phyloP scores from a whole-genome alignment of 2,113 vertebrate species.

The Lichenostomus cassidix region DNA sequence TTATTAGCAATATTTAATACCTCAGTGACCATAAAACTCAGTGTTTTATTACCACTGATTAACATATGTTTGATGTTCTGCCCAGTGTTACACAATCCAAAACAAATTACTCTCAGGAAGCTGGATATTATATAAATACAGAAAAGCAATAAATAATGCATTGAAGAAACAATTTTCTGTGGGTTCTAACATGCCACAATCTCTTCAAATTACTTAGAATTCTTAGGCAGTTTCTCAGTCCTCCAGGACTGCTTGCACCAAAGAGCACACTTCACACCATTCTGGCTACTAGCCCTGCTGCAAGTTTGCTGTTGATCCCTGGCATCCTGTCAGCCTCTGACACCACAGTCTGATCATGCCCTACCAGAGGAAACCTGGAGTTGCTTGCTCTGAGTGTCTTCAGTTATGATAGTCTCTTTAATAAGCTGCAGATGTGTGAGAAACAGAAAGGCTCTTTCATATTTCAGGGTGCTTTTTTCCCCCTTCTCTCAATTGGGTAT shows the following conservation, averaged over 20 bases:
- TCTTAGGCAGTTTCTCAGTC: slow-evolving; percentile 8
- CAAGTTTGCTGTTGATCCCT: background rate
- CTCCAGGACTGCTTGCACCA: background rate
- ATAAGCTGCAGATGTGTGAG: slow-evolving; percentile 65
- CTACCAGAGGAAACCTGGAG: slow-evolving; percentile 15
- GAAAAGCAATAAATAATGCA: slow-evolving; percentile 82
- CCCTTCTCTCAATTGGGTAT: background rate
- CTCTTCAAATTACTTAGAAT: slow-evolving; percentile 50
- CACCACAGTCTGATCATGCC: background rate
- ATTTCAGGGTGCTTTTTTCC: background rate
- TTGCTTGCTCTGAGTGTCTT: slow-evolving; percentile 18
- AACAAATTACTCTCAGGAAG: slow-evolving; percentile 85
- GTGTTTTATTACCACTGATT: slow-evolving; percentile 80
- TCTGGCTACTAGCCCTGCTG: background rate
- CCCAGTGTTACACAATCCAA: slow-evolving; percentile 80
- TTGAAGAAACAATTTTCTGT: slow-evolving; percentile 72
- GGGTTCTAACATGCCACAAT: slow-evolving; percentile 70
- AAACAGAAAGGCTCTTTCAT: slow-evolving; percentile 62
- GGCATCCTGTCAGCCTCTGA: background rate
- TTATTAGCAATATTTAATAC: slow-evolving; percentile 84
- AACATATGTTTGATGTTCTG: slow-evolving; percentile 83
- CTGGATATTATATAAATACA: slow-evolving; percentile 83
- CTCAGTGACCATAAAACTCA: slow-evolving; percentile 82
- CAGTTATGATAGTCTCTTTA: slow-evolving; percentile 21
- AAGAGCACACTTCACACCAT: background rate